Percentiles rank a stretch among this genome's conserved stretches.
Conservation (phyloP, 64 coral and sea anemone species). For the Actinia tenebrosa region DNA sequence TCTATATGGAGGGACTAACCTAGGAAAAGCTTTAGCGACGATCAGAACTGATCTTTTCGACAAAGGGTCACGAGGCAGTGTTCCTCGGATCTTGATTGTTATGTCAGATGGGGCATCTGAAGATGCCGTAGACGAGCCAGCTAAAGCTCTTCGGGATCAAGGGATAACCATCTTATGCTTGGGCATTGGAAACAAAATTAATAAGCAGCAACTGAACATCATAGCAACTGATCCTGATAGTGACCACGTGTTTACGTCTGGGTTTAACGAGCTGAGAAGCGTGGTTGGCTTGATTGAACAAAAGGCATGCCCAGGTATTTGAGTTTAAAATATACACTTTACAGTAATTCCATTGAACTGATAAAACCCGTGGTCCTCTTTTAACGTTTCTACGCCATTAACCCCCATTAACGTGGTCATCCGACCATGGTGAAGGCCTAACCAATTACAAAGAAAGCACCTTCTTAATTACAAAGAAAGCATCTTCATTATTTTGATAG, state of each 20-base stretch:
- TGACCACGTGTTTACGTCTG: conserved; percentile 48
- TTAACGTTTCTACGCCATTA: no score
- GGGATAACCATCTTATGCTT: conserved; percentile 67
- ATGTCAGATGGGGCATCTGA: conserved; percentile 45
- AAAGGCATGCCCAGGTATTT: conserved; percentile 3
- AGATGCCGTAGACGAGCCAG: conserved; percentile 19
- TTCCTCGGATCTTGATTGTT: conserved; percentile 34
- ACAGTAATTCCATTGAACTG: neutral
- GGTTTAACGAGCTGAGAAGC: neutral
- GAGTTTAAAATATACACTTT: neutral
- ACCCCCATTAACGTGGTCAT: no score
- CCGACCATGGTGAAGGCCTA: no score
- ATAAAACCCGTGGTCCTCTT: neutral
- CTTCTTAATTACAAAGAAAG: no score
- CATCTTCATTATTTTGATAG: no score
- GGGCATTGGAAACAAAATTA: conserved; percentile 45
- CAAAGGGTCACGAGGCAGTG: neutral
- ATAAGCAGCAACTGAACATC: conserved; percentile 29
- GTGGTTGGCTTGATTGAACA: neutral
- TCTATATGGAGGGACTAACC: neutral
- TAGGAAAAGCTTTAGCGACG: neutral
- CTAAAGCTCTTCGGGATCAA: conserved; percentile 38
- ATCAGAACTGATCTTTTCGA: conserved; percentile 25
- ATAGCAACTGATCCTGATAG: conserved; percentile 64
- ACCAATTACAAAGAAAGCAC: no score